These are phyloP conservation scores for Pipistrellus kuhlii DNA, from an alignment of 2,797 vertebrate genomes.

Conservation along the genomic window DNA sequence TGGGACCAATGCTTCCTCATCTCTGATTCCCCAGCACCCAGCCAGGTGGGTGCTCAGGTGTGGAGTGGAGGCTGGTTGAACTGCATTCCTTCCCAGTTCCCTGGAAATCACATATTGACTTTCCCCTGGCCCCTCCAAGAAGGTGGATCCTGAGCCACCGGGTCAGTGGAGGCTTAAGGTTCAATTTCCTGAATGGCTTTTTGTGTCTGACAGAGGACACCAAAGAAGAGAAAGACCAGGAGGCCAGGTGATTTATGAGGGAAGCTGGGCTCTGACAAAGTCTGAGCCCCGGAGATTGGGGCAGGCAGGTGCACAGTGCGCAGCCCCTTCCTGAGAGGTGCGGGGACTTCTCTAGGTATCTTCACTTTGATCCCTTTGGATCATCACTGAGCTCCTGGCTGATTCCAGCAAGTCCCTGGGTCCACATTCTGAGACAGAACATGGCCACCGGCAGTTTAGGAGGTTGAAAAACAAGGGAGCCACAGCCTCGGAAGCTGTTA, in stretches of 20 bases:
- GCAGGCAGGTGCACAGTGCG: neutral
- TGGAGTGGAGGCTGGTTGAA: neutral
- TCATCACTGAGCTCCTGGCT: neutral
- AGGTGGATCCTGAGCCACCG: neutral
- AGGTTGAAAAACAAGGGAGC: neutral
- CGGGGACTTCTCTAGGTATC: neutral
- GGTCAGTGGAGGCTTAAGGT: neutral
- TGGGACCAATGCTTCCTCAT: neutral
- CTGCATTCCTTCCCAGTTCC: neutral
- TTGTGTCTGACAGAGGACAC: constrained; percentile 45
- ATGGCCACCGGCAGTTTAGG: neutral
- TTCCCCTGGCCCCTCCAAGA: neutral
- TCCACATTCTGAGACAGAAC: neutral
- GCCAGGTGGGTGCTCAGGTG: neutral
- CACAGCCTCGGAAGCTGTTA: rapidly evolving
- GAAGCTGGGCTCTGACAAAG: constrained; percentile 48
- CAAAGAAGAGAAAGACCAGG: constrained; percentile 70
- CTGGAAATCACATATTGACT: neutral
- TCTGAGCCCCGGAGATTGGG: constrained; percentile 50
- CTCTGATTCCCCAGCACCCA: neutral
- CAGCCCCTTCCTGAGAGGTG: neutral
- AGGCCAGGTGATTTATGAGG: constrained; percentile 57
- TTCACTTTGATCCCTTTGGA: neutral
- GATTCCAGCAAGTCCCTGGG: neutral
- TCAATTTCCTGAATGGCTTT: constrained; percentile 53